Evolutionary conservation across 2,113 vertebrate genomes (phyloP).

Genomic region (Naja naja): DNA sequence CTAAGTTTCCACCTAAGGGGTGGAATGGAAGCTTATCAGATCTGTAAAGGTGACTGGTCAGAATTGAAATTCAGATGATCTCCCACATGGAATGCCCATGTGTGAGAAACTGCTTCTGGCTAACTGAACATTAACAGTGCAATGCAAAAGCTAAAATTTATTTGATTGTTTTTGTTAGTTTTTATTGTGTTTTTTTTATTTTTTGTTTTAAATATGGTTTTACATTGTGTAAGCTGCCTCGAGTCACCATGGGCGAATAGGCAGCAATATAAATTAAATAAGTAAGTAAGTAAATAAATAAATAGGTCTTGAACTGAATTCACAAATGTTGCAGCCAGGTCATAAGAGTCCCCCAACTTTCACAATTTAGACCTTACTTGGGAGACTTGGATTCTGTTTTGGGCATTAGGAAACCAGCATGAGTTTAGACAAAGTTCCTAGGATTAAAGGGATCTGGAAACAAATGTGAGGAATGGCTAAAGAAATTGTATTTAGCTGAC

Average conservation of each 20-base stretch:
- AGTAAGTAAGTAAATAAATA: no score
- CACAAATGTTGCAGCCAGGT: not conserved
- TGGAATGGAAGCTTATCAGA: not conserved
- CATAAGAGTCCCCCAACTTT: not conserved
- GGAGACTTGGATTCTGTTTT: not conserved
- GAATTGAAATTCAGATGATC: not conserved
- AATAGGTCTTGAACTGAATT: not conserved
- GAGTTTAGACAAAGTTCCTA: not conserved
- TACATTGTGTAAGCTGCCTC: no score
- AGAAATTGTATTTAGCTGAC: not conserved
- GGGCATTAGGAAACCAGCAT: not conserved
- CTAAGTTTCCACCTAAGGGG: no score
- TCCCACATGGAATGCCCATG: not conserved
- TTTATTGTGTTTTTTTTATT: no score
- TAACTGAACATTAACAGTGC: not conserved
- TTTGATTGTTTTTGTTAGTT: no score
- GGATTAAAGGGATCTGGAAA: not conserved
- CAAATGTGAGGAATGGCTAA: not conserved
- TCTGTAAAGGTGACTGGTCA: not conserved
- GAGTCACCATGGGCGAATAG: no score
- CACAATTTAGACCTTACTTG: not conserved
- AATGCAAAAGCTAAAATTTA: not conserved
- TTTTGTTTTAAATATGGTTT: no score
- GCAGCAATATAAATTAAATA: no score
- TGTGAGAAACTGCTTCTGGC: not conserved